Evolutionary conservation across 2,888 invertebrate species (phyloP).

Genomic region (Phlogophora meticulosa): DNA sequence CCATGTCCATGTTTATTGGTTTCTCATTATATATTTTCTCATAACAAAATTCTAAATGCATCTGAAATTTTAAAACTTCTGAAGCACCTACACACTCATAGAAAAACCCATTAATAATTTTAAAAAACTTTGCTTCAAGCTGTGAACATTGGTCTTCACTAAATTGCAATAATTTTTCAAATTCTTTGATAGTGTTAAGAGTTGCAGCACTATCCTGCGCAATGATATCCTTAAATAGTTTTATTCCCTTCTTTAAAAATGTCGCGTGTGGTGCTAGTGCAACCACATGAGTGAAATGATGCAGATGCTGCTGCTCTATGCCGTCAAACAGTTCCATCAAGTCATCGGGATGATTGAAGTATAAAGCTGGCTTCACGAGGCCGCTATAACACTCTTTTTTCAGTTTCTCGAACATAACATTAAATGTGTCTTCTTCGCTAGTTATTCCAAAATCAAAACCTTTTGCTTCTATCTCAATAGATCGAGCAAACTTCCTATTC

Average conservation of each 20-base stretch:
- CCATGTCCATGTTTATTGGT: constrained; percentile 90
- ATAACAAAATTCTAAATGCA: constrained; percentile 92
- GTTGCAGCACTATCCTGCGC: constrained; percentile 75
- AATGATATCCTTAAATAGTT: constrained; percentile 83
- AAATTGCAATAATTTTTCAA: constrained; percentile 77
- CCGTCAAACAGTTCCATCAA: constrained; percentile 91
- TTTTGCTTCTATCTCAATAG: constrained; percentile 85
- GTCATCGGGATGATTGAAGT: constrained; percentile 90
- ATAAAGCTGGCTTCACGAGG: constrained; percentile 88
- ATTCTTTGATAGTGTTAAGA: constrained; percentile 74
- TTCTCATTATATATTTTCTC: constrained; percentile 91
- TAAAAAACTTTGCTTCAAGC: constrained; percentile 89
- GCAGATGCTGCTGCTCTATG: constrained; percentile 92
- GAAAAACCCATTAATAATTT: constrained; percentile 90
- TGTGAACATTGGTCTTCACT: constrained; percentile 88
- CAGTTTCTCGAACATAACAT: constrained; percentile 86
- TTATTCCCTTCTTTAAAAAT: constrained; percentile 86
- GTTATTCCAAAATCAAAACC: constrained; percentile 84
- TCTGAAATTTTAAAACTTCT: constrained; percentile 90
- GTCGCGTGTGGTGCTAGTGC: constrained; percentile 89
- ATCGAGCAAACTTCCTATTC: constrained; percentile 88
- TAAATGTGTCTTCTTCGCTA: constrained; percentile 83
- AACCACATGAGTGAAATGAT: constrained; percentile 92
- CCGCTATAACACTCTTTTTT: constrained; percentile 81
- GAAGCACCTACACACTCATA: constrained; percentile 90